These are phyloP conservation scores for Tridacna gigas DNA, from an alignment of 2,888 invertebrate species.

Conservation along the genomic window DNA sequence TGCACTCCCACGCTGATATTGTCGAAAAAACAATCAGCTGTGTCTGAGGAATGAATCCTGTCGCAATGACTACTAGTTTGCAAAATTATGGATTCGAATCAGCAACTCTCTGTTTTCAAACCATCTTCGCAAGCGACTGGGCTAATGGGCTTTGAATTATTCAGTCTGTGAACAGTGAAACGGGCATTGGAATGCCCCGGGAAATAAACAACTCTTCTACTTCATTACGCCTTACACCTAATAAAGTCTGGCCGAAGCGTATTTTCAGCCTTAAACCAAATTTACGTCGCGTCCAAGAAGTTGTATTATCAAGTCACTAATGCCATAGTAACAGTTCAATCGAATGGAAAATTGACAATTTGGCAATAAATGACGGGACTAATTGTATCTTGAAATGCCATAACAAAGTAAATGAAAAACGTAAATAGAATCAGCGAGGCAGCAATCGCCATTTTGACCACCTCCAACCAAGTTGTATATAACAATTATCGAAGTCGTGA, in stretches of 20 bases:
- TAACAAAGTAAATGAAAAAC: slow-evolving; percentile 54
- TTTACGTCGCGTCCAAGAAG: slow-evolving; percentile 22
- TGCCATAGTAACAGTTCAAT: slow-evolving; percentile 42
- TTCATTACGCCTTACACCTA: slow-evolving; percentile 17
- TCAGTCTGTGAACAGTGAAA: no score
- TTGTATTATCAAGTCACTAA: slow-evolving; percentile 21
- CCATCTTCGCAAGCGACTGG: no score
- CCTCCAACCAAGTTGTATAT: slow-evolving; percentile 12
- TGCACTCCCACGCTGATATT: no score
- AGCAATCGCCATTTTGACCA: slow-evolving; percentile 12
- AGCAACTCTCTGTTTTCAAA: no score
- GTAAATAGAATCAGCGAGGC: slow-evolving; percentile 55
- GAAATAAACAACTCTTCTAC: neutral
- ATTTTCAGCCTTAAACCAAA: slow-evolving; percentile 8
- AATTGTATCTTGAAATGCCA: slow-evolving; percentile 61
- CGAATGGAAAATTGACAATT: slow-evolving; percentile 65
- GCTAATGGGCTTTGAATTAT: no score
- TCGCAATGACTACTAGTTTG: no score
- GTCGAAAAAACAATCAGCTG: no score
- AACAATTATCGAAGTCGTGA: slow-evolving; percentile 4
- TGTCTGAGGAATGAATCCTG: no score
- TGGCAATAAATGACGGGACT: slow-evolving; percentile 52
- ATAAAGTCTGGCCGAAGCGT: slow-evolving; percentile 9
- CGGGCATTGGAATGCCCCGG: no score
- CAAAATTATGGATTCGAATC: no score